phyloP scores from a whole-genome alignment of 2,113 vertebrate genomes.

The Tachysurus fulvidraco region DNA sequence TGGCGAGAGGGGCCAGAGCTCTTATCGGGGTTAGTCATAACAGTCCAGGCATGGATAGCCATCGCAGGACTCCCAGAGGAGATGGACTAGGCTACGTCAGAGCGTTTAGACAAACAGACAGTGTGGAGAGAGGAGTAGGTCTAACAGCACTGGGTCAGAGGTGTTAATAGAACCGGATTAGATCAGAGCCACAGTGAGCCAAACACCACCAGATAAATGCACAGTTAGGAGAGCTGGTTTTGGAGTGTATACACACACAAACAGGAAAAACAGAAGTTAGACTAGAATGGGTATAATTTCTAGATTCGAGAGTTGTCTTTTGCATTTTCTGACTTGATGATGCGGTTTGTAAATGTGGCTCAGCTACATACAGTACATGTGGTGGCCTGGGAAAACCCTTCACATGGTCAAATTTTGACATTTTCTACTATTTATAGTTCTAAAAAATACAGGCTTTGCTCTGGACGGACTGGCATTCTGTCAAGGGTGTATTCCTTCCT shows the following conservation, averaged over 20 bases:
- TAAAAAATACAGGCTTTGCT: conserved; percentile 17
- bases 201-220: conserved; percentile 42
- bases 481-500: conserved; percentile 4
- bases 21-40: conserved; percentile 77
- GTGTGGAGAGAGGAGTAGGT: conserved; percentile 50
- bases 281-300: background rate
- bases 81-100: conserved; percentile 44
- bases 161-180: conserved; percentile 49
- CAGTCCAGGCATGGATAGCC: conserved; percentile 71
- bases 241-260: background rate
- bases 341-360: conserved; percentile 5
- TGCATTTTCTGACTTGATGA: background rate
- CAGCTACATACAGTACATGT: background rate
- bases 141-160: conserved; percentile 38
- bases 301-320: background rate
- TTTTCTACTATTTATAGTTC: conserved; percentile 7
- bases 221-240: conserved; percentile 10
- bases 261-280: background rate
- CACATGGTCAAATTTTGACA: conserved; percentile 4
- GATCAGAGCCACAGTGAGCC: conserved; percentile 35
- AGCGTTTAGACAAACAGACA: conserved; percentile 71
- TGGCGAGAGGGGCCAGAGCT: conserved; percentile 52
- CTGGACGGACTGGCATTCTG: background rate
- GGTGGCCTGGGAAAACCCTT: conserved; percentile 7
- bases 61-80: conserved; percentile 72